phyloP scores from a whole-genome alignment of 2,888 invertebrate genomes.

The Proisotoma minuta region DNA sequence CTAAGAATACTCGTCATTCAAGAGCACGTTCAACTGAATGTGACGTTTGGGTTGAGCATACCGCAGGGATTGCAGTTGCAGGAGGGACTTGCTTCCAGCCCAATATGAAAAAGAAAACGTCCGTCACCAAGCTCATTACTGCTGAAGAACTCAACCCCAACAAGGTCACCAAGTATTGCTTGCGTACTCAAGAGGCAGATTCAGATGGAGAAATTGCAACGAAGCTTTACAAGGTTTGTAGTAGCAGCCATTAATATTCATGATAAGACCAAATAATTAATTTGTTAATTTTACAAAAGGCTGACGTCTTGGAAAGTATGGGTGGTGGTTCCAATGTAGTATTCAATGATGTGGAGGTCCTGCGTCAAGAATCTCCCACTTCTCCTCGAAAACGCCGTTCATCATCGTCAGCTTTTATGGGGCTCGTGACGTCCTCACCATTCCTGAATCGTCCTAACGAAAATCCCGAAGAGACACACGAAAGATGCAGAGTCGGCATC shows the following conservation, averaged over 20 bases:
- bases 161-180: conserved; percentile 72
- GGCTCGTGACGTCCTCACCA: background rate
- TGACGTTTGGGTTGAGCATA: conserved; percentile 82
- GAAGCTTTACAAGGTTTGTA: conserved; percentile 73
- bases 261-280: background rate
- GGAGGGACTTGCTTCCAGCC: conserved; percentile 88
- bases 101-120: conserved; percentile 66
- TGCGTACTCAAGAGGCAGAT: conserved; percentile 87
- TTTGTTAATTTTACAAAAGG: conserved; percentile 54
- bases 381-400: conserved; percentile 47
- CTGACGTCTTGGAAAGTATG: conserved; percentile 85
- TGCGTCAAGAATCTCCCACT: conserved; percentile 74
- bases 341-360: conserved; percentile 87
- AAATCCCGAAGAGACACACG: conserved; percentile 8
- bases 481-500: conserved; percentile 18
- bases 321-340: conserved; percentile 94
- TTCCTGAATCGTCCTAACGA: background rate
- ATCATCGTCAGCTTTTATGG: conserved; percentile 50
- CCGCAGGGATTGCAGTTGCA: conserved; percentile 61
- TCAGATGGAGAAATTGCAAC: conserved; percentile 90
- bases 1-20: background rate
- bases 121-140: conserved; percentile 76
- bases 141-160: conserved; percentile 62
- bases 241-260: background rate
- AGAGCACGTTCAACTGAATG: conserved; percentile 75